Percentiles rank a stretch among this genome's conserved stretches.
Conservation (phyloP, 1,140 invertebrate genomes). For the Spodoptera frugiperda region DNA sequence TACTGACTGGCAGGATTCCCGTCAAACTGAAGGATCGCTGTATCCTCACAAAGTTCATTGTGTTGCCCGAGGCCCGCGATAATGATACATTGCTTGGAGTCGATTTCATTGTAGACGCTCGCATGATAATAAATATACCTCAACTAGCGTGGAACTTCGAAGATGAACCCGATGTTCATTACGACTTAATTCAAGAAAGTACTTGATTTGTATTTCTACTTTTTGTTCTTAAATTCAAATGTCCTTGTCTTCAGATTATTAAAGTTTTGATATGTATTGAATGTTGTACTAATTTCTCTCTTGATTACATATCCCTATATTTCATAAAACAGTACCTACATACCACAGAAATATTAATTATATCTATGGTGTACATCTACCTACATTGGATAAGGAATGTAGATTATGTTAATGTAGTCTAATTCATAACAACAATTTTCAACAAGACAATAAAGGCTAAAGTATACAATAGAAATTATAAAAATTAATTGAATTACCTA, state of each 20-base stretch:
- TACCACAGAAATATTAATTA: too few relatives aligned
- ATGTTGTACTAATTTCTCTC: too few relatives aligned
- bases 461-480: too few relatives aligned
- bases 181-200: not conserved
- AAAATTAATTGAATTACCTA: too few relatives aligned
- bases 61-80: not conserved
- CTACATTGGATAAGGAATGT: too few relatives aligned
- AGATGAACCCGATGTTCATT: constrained; percentile 1
- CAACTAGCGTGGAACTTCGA: not conserved
- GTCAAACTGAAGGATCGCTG: constrained; percentile 4
- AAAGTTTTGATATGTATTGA: not conserved
- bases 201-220: not conserved
- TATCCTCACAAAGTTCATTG: not conserved
- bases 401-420: too few relatives aligned
- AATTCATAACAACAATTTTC: too few relatives aligned
- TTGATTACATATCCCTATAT: too few relatives aligned
- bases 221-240: not conserved
- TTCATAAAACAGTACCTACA: too few relatives aligned
- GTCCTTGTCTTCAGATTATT: not conserved
- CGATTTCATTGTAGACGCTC: not conserved
- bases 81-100: not conserved
- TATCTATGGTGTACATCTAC: too few relatives aligned
- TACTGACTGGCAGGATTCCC: constrained; percentile 5
- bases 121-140: not conserved
- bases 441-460: too few relatives aligned